These are phyloP conservation scores for Diorhabda elongata DNA, from an alignment of 1,140 invertebrate genomes.

Conservation along the genomic window DNA sequence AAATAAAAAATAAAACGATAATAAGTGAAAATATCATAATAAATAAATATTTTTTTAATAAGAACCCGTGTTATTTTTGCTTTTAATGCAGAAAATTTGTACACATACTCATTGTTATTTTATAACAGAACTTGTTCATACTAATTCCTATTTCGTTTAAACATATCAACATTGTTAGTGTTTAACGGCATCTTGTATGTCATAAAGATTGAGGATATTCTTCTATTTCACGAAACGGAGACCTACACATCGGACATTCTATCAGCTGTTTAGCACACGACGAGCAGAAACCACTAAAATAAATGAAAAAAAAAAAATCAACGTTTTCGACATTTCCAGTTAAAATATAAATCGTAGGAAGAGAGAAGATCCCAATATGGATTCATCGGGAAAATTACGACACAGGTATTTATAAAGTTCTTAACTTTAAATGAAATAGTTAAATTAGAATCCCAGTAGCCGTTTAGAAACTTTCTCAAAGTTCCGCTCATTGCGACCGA, in stretches of 20 bases:
- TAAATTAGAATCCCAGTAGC: no score
- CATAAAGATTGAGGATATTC: slow-evolving; percentile 33
- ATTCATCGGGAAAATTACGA: no score
- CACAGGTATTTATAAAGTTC: no score
- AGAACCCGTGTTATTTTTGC: slow-evolving; percentile 18
- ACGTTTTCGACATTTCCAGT: background rate
- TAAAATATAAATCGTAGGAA: background rate
- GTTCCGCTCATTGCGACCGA: no score
- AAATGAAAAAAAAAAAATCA: slow-evolving; percentile 4
- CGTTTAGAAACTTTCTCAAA: no score
- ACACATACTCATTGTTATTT: slow-evolving; percentile 17
- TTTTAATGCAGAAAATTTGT: slow-evolving; percentile 25
- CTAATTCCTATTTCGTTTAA: slow-evolving; percentile 12
- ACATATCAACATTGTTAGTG: slow-evolving; percentile 5
- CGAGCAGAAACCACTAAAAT: slow-evolving; percentile 78
- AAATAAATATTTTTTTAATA: slow-evolving; percentile 22
- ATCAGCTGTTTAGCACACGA: slow-evolving; percentile 72
- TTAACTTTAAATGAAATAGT: no score
- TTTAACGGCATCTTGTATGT: slow-evolving; percentile 16
- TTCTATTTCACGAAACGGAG: slow-evolving; percentile 43
- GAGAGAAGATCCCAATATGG: no score
- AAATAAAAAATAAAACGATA: no score
- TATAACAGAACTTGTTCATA: slow-evolving; percentile 4
- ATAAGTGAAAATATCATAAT: slow-evolving; percentile 14
- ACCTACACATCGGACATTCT: slow-evolving; percentile 85